A percentile compares a stretch with the other conserved stretches of the same genome.
Evolutionary conservation across 2,113 vertebrate genomes (phyloP).

Genomic region (Hippocampus abdominalis): DNA sequence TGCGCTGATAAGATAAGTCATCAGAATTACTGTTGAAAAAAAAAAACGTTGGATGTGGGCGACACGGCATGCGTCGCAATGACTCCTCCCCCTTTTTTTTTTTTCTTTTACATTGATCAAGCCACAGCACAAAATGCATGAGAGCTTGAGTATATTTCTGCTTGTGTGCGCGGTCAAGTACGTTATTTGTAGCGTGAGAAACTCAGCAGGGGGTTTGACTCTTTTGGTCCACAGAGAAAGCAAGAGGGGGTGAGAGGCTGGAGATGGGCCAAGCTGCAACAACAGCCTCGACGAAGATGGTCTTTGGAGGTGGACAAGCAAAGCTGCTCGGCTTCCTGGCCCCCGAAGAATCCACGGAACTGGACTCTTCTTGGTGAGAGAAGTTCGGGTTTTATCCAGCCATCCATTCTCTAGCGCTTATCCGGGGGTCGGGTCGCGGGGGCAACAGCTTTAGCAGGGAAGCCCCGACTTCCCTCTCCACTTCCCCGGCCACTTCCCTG

Average conservation of each 20-base stretch:
- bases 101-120: background rate
- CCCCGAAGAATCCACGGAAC: background rate
- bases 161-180: background rate
- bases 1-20: conserved; percentile 60
- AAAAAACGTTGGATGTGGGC: conserved; percentile 27
- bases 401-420: too few relatives aligned
- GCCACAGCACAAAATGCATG: background rate
- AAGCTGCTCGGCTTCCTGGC: conserved; percentile 35
- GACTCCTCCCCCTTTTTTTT: background rate
- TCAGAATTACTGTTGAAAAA: conserved; percentile 25
- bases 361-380: too few relatives aligned
- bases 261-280: conserved; percentile 57
- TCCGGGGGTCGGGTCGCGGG: too few relatives aligned
- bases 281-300: conserved; percentile 64
- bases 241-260: conserved; percentile 13
- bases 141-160: conserved; percentile 2
- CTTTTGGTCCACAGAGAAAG: conserved; percentile 37
- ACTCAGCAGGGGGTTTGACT: conserved; percentile 50
- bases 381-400: too few relatives aligned
- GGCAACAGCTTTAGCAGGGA: too few relatives aligned
- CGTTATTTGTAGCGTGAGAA: conserved; percentile 56
- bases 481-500: too few relatives aligned
- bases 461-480: too few relatives aligned
- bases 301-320: conserved; percentile 36
- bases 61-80: conserved; percentile 41